phyloP scores from a whole-genome alignment of 2,888 invertebrate genomes.

The Drosophila nigricruria region DNA sequence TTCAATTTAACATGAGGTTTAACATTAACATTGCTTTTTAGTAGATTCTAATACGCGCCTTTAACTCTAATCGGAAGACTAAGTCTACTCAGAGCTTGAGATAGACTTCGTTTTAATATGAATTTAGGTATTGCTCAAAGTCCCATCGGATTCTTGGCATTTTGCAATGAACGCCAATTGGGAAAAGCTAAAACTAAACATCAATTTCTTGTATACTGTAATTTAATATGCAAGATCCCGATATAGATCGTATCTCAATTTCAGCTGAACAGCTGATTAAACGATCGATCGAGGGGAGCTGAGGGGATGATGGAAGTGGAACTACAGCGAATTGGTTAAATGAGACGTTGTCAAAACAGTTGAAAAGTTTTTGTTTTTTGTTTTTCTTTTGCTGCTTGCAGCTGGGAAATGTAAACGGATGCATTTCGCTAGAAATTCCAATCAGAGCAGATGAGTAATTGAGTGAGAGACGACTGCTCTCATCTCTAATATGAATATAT shows the following conservation, averaged over 20 bases:
- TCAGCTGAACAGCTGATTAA: constrained; percentile 9
- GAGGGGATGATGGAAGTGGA: background rate
- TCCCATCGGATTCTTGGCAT: background rate
- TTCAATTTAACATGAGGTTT: background rate
- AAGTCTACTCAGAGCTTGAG: background rate
- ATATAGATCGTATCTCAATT: constrained; percentile 36
- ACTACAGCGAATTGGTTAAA: constrained; percentile 25
- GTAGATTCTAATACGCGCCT: background rate
- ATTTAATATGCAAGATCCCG: background rate
- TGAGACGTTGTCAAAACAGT: constrained; percentile 30
- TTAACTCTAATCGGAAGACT: background rate
- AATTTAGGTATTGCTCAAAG: background rate
- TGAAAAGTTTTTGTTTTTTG: background rate
- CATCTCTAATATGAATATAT: constrained; percentile 1
- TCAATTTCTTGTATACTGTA: background rate
- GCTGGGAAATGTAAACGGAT: constrained; percentile 15
- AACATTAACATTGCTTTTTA: background rate
- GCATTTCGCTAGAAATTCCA: constrained; percentile 28
- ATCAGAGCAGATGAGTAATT: constrained; percentile 2
- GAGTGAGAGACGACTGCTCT: background rate
- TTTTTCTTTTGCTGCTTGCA: background rate
- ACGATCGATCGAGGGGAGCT: background rate
- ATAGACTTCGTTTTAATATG: background rate
- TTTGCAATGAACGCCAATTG: background rate
- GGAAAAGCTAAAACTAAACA: background rate